Percentiles rank a stretch among this genome's conserved stretches.
phyloP scores from a whole-genome alignment of 1,140 invertebrate species.

The Lithobius niger region DNA sequence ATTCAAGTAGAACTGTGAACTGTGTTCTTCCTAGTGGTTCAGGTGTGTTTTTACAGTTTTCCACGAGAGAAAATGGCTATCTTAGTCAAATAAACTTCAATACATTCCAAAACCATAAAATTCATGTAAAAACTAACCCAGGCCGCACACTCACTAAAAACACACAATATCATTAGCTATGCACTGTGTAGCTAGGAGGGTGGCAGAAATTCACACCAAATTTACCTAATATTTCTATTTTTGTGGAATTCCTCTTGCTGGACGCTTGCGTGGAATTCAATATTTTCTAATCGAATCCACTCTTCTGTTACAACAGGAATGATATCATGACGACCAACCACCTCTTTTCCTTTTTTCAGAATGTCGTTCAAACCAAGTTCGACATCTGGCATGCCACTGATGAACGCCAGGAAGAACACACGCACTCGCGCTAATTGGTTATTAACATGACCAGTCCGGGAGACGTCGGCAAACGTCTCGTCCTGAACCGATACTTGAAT shows the following conservation, averaged over 20 bases:
- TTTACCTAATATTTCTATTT: slow-evolving; percentile 77
- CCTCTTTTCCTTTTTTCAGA: slow-evolving; percentile 91
- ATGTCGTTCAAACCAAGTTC: slow-evolving; percentile 91
- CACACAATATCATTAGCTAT: too few relatives aligned
- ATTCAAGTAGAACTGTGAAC: too few relatives aligned
- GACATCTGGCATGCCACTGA: slow-evolving; percentile 38
- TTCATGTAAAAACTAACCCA: too few relatives aligned
- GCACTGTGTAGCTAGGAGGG: too few relatives aligned
- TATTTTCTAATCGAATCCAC: slow-evolving; percentile 91
- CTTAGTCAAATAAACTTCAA: too few relatives aligned
- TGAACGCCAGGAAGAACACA: slow-evolving; percentile 88
- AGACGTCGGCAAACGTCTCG: slow-evolving; percentile 89
- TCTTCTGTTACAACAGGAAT: slow-evolving; percentile 98
- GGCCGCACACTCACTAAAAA: too few relatives aligned
- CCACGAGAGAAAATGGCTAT: too few relatives aligned
- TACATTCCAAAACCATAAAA: too few relatives aligned
- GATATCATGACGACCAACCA: slow-evolving; percentile 96
- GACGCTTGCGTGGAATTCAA: slow-evolving; percentile 90
- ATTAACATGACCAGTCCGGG: slow-evolving; percentile 63
- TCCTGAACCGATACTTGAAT: slow-evolving; percentile 92
- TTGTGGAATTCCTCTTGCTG: slow-evolving; percentile 82
- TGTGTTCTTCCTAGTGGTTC: too few relatives aligned
- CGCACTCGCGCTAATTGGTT: slow-evolving; percentile 90
- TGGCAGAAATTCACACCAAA: too few relatives aligned
- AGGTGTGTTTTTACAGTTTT: too few relatives aligned